Percentiles rank a stretch among this genome's conserved stretches.
Conservation (phyloP, 2,797 vertebrate species). For the Xyrichtys novacula region DNA sequence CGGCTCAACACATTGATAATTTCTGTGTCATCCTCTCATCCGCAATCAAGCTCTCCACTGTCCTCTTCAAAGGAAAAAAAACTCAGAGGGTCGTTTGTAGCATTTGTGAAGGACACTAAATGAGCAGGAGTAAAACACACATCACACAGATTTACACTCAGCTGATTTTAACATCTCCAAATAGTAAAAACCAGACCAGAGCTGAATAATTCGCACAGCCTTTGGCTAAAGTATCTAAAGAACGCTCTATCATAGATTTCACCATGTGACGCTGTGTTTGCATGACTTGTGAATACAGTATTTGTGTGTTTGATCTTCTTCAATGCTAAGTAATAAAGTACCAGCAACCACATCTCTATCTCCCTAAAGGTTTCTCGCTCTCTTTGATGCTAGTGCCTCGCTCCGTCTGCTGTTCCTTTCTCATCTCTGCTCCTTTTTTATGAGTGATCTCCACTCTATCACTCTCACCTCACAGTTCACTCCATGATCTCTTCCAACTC, state of each 20-base stretch:
- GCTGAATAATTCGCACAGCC: slow-evolving; percentile 39
- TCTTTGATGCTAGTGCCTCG: slow-evolving; percentile 50
- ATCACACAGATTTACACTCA: slow-evolving; percentile 32
- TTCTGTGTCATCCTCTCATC: slow-evolving; percentile 27
- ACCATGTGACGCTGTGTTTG: slow-evolving; percentile 12
- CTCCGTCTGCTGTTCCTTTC: slow-evolving; percentile 12
- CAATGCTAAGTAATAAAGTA: slow-evolving; percentile 24
- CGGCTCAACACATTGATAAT: slow-evolving; percentile 4
- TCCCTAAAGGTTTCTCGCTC: neutral
- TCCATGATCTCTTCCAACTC: slow-evolving; percentile 4
- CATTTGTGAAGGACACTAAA: slow-evolving; percentile 45
- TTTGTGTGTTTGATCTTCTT: slow-evolving; percentile 55
- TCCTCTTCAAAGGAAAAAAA: slow-evolving; percentile 29
- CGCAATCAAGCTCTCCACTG: slow-evolving; percentile 30
- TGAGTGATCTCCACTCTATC: slow-evolving; percentile 20
- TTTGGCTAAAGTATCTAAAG: slow-evolving; percentile 19
- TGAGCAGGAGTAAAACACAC: slow-evolving; percentile 19
- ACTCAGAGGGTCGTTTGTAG: slow-evolving; percentile 54
- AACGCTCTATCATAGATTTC: slow-evolving; percentile 8
- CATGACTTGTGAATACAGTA: slow-evolving; percentile 13
- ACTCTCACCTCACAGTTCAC: neutral
- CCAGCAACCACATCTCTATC: slow-evolving; percentile 24
- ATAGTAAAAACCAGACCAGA: slow-evolving; percentile 18
- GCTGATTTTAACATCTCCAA: slow-evolving; percentile 4
- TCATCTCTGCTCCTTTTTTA: slow-evolving; percentile 10